Evolutionary conservation across 2,797 vertebrate species (phyloP).

Genomic region (Eulemur rubriventer): DNA sequence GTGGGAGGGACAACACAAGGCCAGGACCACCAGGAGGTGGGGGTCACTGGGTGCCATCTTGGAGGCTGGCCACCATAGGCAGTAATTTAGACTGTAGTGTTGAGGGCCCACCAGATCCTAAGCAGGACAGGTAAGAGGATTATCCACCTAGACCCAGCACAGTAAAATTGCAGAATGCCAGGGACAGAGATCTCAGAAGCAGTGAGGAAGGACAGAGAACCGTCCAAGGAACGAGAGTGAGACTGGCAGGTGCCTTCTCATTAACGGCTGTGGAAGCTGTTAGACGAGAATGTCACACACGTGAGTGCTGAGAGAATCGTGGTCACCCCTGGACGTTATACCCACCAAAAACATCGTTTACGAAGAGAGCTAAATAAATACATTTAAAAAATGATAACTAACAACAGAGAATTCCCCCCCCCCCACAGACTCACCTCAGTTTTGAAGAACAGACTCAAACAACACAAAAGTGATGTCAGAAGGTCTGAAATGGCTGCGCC

Average conservation of each 20-base stretch:
- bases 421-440: background rate
- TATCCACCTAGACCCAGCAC: rapidly evolving
- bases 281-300: too few relatives aligned
- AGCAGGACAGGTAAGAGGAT: too few relatives aligned
- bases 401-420: background rate
- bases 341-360: background rate
- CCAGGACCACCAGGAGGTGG: background rate
- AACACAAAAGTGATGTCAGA: background rate
- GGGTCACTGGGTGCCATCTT: background rate
- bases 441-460: background rate
- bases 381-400: background rate
- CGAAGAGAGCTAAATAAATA: background rate
- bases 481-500: background rate
- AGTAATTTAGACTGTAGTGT: background rate
- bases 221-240: rapidly evolving
- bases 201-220: background rate
- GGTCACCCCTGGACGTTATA: background rate
- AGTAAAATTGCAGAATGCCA: background rate
- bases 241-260: background rate
- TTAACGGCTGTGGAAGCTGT: too few relatives aligned
- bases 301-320: background rate
- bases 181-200: too few relatives aligned
- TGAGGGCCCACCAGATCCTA: background rate
- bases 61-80: background rate
- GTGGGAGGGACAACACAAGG: background rate